Evolutionary conservation across 64 coral and sea anemone species (phyloP), one percentile per base, ranked within the genome.

Genomic region (Actinia equina): DNA sequence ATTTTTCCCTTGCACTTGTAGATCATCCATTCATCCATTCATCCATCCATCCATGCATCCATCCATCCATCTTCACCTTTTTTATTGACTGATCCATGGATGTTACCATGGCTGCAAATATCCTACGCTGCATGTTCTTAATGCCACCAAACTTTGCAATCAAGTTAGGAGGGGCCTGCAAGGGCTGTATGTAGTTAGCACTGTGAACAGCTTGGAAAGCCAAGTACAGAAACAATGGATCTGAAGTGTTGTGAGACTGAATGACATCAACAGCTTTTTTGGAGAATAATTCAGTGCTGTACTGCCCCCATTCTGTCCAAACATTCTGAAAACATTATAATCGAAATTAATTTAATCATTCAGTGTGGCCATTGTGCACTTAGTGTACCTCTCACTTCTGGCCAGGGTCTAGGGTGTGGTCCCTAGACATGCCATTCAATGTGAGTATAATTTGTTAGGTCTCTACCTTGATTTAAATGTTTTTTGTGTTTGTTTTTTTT

Each of bases 171-270:
- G 94, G 94, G 1, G 94, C 94, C 87, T 96, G 91, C 41, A 96
- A 81, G 10, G 94, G 94, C 85, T 96, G 94, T 22, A 96, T 90
- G 43, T 85, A 90, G 80, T 96, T 96, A 23, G 91, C 94, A 57
- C 94, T 96, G 58, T 96, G 94, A 2, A 96, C 94, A 1, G 94
- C 91, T 96, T 96, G 94, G 80, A 80, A 96, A 14, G 94, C 91
- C 46, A 96, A 88, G 65, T 96, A 96, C 43, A 96, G 63, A 71
- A 96, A 96, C 80, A 96, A 54, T 9, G 94, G 94, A 54, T 90
- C 20, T 15, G 85, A 84, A 18, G 86, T 51, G 86, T 96, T 78
- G 15, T 96, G 94, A 26, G 84, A 90, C 43, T 92, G 76, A 51
- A 96, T 93, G 6, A 96, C 54, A 59, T 96, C 88, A 3, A 93